Conservation (phyloP, 2,888 invertebrate genomes). For the Odontocerum albicorne region DNA sequence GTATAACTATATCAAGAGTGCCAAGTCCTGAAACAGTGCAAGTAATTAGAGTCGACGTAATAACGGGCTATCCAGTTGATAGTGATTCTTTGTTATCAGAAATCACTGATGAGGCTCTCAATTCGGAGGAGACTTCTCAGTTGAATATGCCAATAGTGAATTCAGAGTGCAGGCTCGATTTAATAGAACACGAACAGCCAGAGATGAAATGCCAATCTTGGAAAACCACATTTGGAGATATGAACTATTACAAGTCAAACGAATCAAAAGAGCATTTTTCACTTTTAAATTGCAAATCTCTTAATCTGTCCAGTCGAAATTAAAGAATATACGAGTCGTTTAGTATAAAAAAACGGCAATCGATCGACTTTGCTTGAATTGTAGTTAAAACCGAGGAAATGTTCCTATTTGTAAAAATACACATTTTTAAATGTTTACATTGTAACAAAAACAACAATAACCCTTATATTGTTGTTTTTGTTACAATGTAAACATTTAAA, state of each 20-base stretch:
- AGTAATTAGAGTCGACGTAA: constrained; percentile 55
- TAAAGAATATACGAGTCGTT: no score
- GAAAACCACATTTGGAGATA: constrained; percentile 13
- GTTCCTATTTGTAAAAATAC: no score
- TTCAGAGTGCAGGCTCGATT: neutral
- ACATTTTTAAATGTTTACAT: no score
- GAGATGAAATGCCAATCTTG: constrained; percentile 3
- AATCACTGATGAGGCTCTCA: constrained; percentile 23
- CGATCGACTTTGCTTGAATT: no score
- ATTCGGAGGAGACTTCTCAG: constrained; percentile 22
- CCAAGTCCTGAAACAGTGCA: constrained; percentile 55
- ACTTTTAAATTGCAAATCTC: constrained; percentile 30
- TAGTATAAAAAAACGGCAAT: no score
- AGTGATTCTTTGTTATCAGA: constrained; percentile 33
- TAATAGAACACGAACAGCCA: neutral
- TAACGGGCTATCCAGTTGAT: constrained; percentile 38
- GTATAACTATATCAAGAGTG: constrained; percentile 51
- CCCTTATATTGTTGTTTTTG: no score
- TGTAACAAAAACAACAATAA: no score
- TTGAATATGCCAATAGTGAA: neutral
- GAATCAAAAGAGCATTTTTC: constrained; percentile 1
- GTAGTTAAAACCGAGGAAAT: no score
- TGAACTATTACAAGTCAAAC: neutral
- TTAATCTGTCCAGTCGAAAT: constrained; percentile 24
- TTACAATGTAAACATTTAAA: no score